Conservation (phyloP, 2,113 vertebrate genomes). For the Globicephala melas region DNA sequence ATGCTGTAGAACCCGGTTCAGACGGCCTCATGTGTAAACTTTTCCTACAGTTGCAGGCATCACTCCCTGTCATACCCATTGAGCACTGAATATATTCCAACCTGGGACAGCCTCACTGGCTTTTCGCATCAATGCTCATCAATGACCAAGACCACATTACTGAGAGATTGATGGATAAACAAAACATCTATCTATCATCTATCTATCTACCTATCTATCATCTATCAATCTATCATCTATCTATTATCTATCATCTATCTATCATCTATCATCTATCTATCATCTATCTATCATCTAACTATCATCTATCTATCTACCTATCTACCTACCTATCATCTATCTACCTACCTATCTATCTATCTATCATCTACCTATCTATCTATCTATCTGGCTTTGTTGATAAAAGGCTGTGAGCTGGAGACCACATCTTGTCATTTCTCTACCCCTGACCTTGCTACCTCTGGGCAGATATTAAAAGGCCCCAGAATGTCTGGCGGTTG, state of each 20-base stretch:
- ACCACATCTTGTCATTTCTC: not conserved
- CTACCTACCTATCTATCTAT: no score
- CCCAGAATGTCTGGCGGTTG: not conserved
- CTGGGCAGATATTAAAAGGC: not conserved
- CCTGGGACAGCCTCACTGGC: not conserved
- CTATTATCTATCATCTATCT: no score
- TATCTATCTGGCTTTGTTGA: not conserved
- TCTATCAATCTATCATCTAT: no score
- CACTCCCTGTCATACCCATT: not conserved
- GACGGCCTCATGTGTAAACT: rapidly evolving
- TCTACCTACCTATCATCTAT: no score
- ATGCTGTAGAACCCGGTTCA: not conserved
- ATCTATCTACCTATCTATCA: no score
- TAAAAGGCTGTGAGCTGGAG: not conserved
- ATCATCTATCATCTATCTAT: not conserved
- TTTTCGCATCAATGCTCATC: not conserved
- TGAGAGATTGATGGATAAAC: not conserved
- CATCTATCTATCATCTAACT: not conserved
- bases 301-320: no score
- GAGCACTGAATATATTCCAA: not conserved
- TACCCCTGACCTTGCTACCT: not conserved
- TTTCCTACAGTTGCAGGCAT: not conserved
- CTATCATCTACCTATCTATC: not conserved
- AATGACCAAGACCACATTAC: not conserved
- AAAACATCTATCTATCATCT: not conserved